Base-by-base conservation (phyloP, 1,140 invertebrate species). In the Mizuhopecten yessoensis region DNA sequence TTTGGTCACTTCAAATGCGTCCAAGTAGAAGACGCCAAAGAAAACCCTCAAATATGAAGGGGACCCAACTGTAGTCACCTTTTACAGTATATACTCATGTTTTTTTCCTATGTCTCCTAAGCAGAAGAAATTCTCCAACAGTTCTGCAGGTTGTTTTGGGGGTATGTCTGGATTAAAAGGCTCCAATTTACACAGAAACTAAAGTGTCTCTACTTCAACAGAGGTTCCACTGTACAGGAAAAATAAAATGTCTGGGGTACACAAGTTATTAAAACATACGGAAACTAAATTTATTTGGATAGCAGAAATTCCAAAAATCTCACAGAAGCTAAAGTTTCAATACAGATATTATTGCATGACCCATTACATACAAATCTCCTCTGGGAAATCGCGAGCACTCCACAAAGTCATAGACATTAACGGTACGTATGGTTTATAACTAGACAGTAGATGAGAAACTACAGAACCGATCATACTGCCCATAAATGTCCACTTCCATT, bases 401-500 rank as follows among this genome's bases (percentile, higher is more conserved):
- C 57, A n/a, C n/a, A 75, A 75, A 75, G 57, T 75, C n/a, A 75
- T 75, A 75, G 57, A 29, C 57, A 75, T 75, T 75, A 75, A 75
- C 11, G n/a, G 57, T n/a, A 75, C 23, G 5, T 75, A 75, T 29
- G 57, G 57, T 29, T 5, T 75, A 75, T 75, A 75, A n/a, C n/a
- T n/a, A n/a, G 3, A 75, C 57, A 3, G n/a, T 75, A 29, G 15
- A 75, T 75, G 20, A 49, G 45, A 49, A 17, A 5, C 10, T 9
- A 49, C 45, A 49, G 45, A 49, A 20, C 45, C 20, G 20, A 2
- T 20, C 45, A 49, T 49, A 20, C 45, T 29, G 7, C 23, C 9
- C 57, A 75, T 75, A 75, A 75, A 75, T 75, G 57, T 75, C 57
- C 57, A 75, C n/a, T n/a, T 75, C n/a, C 57, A 75, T 75, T 75